These are phyloP conservation scores for Pedionomus torquatus DNA, from an alignment of 2,113 vertebrate species.

Conservation along the genomic window DNA sequence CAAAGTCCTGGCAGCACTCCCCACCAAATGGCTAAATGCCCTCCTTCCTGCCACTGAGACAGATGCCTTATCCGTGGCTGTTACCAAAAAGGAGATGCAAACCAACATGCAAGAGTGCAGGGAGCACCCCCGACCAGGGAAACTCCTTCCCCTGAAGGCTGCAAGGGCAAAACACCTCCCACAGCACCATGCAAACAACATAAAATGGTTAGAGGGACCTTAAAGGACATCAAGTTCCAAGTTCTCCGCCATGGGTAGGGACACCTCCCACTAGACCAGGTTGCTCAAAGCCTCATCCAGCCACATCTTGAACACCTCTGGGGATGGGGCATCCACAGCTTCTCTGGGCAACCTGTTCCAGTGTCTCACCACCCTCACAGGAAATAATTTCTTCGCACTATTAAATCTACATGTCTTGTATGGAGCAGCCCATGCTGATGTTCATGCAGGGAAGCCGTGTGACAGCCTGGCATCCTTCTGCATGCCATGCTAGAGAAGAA, in stretches of 20 bases:
- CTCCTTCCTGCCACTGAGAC: background rate
- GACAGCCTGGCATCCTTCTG: background rate
- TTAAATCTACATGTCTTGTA: background rate
- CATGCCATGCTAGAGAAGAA: background rate
- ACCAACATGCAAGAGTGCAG: background rate
- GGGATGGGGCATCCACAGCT: background rate
- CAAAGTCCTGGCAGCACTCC: fast-evolving
- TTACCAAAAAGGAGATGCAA: background rate
- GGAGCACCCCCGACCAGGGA: background rate
- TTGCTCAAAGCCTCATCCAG: background rate
- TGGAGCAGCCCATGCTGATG: background rate
- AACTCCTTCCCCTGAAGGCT: background rate
- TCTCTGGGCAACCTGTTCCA: background rate
- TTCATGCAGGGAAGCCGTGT: background rate
- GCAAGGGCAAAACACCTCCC: background rate
- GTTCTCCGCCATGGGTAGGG: background rate
- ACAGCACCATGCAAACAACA: background rate
- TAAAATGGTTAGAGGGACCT: background rate
- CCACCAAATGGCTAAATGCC: fast-evolving
- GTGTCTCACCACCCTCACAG: background rate
- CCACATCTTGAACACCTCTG: background rate
- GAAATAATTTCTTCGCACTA: background rate
- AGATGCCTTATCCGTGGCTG: background rate
- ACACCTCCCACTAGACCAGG: background rate
- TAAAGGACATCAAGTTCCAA: background rate